Base-by-base conservation (phyloP, 2,113 vertebrate genomes). In the Onychostoma macrolepis region DNA sequence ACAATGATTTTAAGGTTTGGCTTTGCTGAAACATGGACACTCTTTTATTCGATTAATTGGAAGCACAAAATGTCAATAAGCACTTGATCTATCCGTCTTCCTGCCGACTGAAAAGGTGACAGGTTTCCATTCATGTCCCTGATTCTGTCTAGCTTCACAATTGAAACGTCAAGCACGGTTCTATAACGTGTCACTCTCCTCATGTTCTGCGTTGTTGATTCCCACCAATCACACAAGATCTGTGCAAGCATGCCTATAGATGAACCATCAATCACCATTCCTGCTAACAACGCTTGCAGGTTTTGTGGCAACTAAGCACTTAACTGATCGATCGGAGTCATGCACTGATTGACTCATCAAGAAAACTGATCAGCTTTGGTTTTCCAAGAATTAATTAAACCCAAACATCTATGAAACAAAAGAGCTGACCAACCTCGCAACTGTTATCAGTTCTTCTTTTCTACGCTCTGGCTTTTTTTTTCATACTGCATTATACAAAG, bases 301-400 rank as follows among this genome's bases (percentile, higher is more conserved):
- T 78, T 85, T 88, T 78, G 71, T 78, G 61, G 83, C 77, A 87
- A 85, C 43, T 80, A 75, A 87, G 78, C 78, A 89, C 77, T 79
- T 83, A 26, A 81, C 9, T 43, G 36, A 83, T 87, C 56, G 48
- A 82, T 87, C 45, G 5, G 2, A 24, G 33, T 50, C 76, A 6
- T 5, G 4, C 12, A 63, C 41, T 74, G 76, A 78, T 86, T 71
- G 50, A 50, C 38, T 82, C 58, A 80, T 84, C 38, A 56, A 61
- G 79, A 53, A 77, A 78, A 61, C 67, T 48, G 43, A 43, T 82
- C 26, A 53, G 67, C 63, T 38, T 6, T 75, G 69, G n/a, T 65
- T 83, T 26, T 1, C 21, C 26, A 58, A 45, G 36, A 83, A 58
- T 41, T 2, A 83, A 82, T 82, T 82, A 48, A 82, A 82, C 5